Evolutionary conservation across 2,797 vertebrate species (phyloP).

Genomic region (Parotocinclus haroldoi): DNA sequence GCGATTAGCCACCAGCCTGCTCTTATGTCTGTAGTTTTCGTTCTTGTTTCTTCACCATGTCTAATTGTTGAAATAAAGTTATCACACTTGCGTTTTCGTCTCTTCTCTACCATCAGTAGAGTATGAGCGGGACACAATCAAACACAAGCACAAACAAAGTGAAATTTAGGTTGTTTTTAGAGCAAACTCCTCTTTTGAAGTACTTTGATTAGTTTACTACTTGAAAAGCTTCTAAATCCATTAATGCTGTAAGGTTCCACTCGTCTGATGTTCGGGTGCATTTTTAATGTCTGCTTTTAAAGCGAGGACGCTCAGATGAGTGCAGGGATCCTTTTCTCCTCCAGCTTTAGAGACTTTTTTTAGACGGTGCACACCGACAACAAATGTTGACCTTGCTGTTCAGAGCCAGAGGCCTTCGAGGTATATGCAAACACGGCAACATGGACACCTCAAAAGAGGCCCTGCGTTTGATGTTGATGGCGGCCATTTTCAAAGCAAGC

Average conservation of each 20-base stretch:
- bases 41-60: too few species aligned
- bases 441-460: slow-evolving; percentile 52
- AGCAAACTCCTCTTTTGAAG: slow-evolving; percentile 40
- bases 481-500: slow-evolving; percentile 67
- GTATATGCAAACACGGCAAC: slow-evolving; percentile 68
- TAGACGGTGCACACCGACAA: slow-evolving; percentile 65
- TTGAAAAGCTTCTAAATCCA: slow-evolving; percentile 48
- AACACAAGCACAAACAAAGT: slow-evolving; percentile 19
- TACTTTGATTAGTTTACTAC: slow-evolving; percentile 46
- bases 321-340: slow-evolving; percentile 40
- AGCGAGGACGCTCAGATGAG: slow-evolving; percentile 39
- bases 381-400: slow-evolving; percentile 72
- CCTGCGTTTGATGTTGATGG: slow-evolving; percentile 62
- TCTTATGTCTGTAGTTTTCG: too few species aligned
- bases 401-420: slow-evolving; percentile 71
- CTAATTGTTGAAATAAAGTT: too few species aligned
- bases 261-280: slow-evolving; percentile 57
- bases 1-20: too few species aligned
- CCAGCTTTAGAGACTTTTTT: slow-evolving; percentile 41
- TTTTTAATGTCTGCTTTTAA: slow-evolving; percentile 62
- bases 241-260: slow-evolving; percentile 48
- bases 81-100: too few species aligned
- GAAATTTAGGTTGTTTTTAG: slow-evolving; percentile 29
- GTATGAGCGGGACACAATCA: background rate
- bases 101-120: too few species aligned